A percentile compares a stretch with the other conserved stretches of the same genome.
Evolutionary conservation across 2,113 vertebrate genomes (phyloP).

Genomic region (Pterophyllum scalare): DNA sequence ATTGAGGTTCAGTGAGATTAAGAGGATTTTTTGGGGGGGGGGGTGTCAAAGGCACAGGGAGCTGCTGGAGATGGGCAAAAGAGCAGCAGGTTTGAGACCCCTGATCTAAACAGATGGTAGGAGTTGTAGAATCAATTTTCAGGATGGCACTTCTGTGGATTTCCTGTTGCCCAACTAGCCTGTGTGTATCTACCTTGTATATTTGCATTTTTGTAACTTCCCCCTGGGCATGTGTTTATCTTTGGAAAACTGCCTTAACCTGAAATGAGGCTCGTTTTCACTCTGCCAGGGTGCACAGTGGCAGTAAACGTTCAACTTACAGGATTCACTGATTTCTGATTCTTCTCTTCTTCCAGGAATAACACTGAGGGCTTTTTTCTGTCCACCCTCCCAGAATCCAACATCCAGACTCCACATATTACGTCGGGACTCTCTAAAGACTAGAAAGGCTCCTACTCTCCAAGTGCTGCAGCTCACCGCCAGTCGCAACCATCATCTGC

Average conservation of each 20-base stretch:
- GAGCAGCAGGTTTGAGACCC: background rate
- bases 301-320: background rate
- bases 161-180: constrained; percentile 10
- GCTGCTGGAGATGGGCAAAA: background rate
- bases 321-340: constrained; percentile 61
- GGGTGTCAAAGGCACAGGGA: background rate
- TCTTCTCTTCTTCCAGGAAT: constrained; percentile 83
- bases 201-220: background rate
- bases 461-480: constrained; percentile 86
- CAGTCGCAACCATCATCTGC: constrained; percentile 84
- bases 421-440: constrained; percentile 59
- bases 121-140: background rate
- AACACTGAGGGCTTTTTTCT: constrained; percentile 82
- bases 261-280: background rate
- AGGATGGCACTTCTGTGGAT: background rate
- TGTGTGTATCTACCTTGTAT: constrained; percentile 42
- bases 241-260: background rate
- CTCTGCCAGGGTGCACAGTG: background rate
- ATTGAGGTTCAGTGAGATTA: background rate
- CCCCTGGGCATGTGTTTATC: background rate
- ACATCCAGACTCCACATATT: constrained; percentile 54
- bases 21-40: background rate
- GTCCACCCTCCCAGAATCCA: constrained; percentile 79
- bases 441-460: constrained; percentile 58
- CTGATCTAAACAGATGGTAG: background rate